Evolutionary conservation across 2,888 invertebrate species (phyloP), one percentile per base, ranked within the genome.

Genomic region (Pardosa pseudoannulata): DNA sequence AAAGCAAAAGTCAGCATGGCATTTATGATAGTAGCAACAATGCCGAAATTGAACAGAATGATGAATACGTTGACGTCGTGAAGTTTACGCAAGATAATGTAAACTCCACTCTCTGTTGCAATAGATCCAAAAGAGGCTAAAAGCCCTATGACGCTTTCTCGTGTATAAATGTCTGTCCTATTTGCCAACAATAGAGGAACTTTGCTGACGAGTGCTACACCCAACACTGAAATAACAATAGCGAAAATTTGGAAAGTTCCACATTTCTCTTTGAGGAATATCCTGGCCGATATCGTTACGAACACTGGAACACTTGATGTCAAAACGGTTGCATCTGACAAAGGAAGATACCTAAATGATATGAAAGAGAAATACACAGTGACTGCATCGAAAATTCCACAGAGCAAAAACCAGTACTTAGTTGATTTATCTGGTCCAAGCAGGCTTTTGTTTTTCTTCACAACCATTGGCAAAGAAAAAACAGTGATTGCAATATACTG

Each of bases 241-340:
- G 96, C 96, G 88, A 96, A 93, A 6, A 95, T 94, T 90, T 96
- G 96, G 92, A 97, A 97, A 79, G 95, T 92, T 41, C 96, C 96
- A 91, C 97, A 97, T 0, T 96, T 95, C 90, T 97, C 97, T 91
- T 96, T 96, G 19, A 97, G 93, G 91, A 97, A 96, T 19, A 91
- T 89, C 39, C 91, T 89, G 0, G 91, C 91, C 76, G 91, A 91
- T 62, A 74, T 81, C 67, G 96, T 95, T 46, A 97, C 97, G 93
- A 97, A 97, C 36, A 97, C 97, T 0, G 97, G 97, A 65, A 96
- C 96, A 46, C 96, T 97, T 91, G 97, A 97, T 31, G 97, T 96
- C 88, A 96, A 95, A 1, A 96, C 96, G 2, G 96, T 96, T 28
- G 97, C 97, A 92, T 97, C 97, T 29, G 96, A 97, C 88, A 97